These are phyloP conservation scores for Narcine bancroftii DNA, from an alignment of 2,113 vertebrate genomes.

Conservation along the genomic window DNA sequence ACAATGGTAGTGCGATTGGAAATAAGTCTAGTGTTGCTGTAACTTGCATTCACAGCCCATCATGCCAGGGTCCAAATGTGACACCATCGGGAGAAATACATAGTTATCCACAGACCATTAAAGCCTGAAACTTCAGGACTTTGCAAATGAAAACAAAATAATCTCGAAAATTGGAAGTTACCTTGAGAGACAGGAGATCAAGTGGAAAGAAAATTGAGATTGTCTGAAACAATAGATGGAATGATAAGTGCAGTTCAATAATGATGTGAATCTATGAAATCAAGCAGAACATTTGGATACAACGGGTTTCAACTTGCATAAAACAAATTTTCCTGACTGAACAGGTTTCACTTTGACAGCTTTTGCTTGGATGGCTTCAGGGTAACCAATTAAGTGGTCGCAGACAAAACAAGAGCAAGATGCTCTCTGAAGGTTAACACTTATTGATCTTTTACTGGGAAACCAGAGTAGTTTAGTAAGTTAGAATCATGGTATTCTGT, in stretches of 20 bases:
- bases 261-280: not conserved
- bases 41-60: not conserved
- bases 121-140: not conserved
- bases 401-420: not conserved
- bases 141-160: not conserved
- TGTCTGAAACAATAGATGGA: not conserved
- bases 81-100: not conserved
- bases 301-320: not conserved
- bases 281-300: not conserved
- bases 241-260: not conserved
- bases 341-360: not conserved
- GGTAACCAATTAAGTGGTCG: not conserved
- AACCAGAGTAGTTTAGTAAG: not conserved
- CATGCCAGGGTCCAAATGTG: not conserved
- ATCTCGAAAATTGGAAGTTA: not conserved
- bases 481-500: not conserved
- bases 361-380: not conserved
- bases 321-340: not conserved
- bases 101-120: not conserved
- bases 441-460: not conserved
- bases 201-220: not conserved
- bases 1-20: not conserved
- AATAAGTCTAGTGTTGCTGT: not conserved
- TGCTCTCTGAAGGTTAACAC: not conserved
- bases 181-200: not conserved